These are phyloP conservation scores for Blastomussa wellsi DNA, from an alignment of 92 coral and sea anemone genomes.

Conservation along the genomic window DNA sequence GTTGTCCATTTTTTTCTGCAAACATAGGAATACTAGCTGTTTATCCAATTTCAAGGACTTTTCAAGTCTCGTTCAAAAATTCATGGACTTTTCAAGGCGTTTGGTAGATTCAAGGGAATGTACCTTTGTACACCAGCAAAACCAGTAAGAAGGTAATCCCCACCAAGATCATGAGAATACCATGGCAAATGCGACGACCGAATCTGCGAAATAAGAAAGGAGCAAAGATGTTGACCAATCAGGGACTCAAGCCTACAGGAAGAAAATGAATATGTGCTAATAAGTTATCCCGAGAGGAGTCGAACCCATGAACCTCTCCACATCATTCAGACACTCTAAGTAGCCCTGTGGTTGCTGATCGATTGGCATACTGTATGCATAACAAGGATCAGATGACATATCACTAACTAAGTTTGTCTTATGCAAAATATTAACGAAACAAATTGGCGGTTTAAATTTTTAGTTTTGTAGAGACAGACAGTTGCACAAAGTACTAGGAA, in stretches of 20 bases:
- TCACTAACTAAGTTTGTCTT: too few relatives aligned
- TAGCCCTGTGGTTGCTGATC: too few relatives aligned
- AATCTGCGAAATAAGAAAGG: slow-evolving; percentile 21
- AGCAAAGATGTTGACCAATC: background rate
- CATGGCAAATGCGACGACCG: slow-evolving; percentile 52
- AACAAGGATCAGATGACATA: too few relatives aligned
- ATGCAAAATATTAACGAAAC: background rate
- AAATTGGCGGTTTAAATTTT: background rate
- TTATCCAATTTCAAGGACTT: too few relatives aligned
- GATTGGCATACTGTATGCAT: too few relatives aligned
- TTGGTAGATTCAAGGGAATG: too few relatives aligned
- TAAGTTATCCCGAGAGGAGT: too few relatives aligned
- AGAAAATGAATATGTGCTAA: too few relatives aligned
- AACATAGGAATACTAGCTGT: too few relatives aligned
- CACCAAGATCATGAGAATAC: slow-evolving; percentile 6
- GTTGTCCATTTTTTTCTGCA: too few relatives aligned
- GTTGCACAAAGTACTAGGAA: background rate
- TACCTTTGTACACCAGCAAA: slow-evolving; percentile 44
- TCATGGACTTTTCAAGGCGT: too few relatives aligned
- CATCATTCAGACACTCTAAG: background rate
- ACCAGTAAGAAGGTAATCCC: slow-evolving; percentile 40
- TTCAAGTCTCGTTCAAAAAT: too few relatives aligned
- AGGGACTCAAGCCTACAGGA: background rate
- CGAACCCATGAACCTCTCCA: background rate
- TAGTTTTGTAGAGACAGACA: background rate